Evolutionary conservation across 2,888 invertebrate species (phyloP), one percentile per base, ranked within the genome.

Genomic region (Eupithecia vulgata): DNA sequence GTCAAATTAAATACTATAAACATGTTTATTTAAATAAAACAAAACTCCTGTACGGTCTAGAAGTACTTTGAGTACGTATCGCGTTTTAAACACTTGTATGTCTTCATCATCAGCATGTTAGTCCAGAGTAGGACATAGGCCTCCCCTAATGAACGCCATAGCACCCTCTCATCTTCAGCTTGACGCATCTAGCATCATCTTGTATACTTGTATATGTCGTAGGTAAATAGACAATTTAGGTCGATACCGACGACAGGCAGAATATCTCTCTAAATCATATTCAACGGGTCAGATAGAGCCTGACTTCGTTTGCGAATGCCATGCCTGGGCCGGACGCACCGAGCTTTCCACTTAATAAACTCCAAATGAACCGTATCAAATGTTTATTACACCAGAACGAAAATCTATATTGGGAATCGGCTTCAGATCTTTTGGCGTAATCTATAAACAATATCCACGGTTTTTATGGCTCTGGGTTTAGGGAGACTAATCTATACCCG

Each of bases 311-410:
- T 71, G 71, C 69, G 77, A 71, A 75, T 73, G 72, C 76, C 76
- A 75, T 67, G 75, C 68, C 42, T 77, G 79, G 81, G 78, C 78
- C 74, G 81, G 81, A 83, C 85, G 84, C 83, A 78, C 81, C 85
- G 83, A 78, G 81, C 77, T 88, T 91, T 91, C 90, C 91, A 89
- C 89, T 84, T 87, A 88, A 91, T 91, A 91, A 89, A 90, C 81
- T 87, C 84, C 90, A 88, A 91, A 91, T 89, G 91, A 88, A 84
- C 87, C 88, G 90, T 79, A 83, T 80, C 74, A 86, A 90, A 91
- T 88, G 87, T 87, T 89, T 87, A 88, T 88, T 88, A 86, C 83
- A 82, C 83, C 83, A 82, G 82, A 80, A 82, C 81, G 82, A 83
- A 82, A 83, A 81, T 85, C 81, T 85, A 82, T 85, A 84, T 83